Base-by-base conservation (phyloP, 2,113 vertebrate species). In the Tauraco erythrolophus region DNA sequence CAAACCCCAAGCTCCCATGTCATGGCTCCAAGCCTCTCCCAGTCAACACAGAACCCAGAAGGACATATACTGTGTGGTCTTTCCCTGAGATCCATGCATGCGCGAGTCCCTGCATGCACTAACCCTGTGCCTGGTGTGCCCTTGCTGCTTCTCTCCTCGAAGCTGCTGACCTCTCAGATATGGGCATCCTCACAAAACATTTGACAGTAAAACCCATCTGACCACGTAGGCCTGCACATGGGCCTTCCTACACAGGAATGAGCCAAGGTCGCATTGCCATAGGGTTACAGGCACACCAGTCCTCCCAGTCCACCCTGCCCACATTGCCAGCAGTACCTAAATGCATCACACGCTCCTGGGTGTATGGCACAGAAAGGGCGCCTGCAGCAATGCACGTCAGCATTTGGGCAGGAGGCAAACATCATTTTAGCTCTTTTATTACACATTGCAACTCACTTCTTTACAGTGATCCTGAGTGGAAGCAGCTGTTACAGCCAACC, bases 151-250 rank as follows among this genome's bases (percentile, higher is more conserved):
- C 7, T 15, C 33, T 66, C 8, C 30, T 65, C 50, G 35, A 19
- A 61, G 33, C 11, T 65, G 2, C 30, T 61, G 30, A 5, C 31
- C 11, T 65, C 45, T 77, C 28, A 30, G 37, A 35, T 24, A 46
- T 23, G 16, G 19, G 10, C 2, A 0, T 37, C n/a, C 28, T 53
- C 45, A 66, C 10, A 53, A 60, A 84, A 65, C 4, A 3, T 24
- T 35, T 65, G 15, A 37, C 7, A 74, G 35, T 57, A n/a, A 81
- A 81, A 94, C 14, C 7, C 11, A 12, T 33, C 39, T 37, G 35
- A 28, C 21, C 15, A 18, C 2, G 6, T 41, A 6, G 28, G 30
- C 21, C 33, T 51, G 22, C 35, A 61, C 0, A 0, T 18, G 18
- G 22, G 30, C 3, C 23, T 60, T 81, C 62, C 65, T 41, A 28